These are phyloP conservation scores for Halcyon senegalensis DNA, from an alignment of 2,113 vertebrate genomes.

Conservation along the genomic window DNA sequence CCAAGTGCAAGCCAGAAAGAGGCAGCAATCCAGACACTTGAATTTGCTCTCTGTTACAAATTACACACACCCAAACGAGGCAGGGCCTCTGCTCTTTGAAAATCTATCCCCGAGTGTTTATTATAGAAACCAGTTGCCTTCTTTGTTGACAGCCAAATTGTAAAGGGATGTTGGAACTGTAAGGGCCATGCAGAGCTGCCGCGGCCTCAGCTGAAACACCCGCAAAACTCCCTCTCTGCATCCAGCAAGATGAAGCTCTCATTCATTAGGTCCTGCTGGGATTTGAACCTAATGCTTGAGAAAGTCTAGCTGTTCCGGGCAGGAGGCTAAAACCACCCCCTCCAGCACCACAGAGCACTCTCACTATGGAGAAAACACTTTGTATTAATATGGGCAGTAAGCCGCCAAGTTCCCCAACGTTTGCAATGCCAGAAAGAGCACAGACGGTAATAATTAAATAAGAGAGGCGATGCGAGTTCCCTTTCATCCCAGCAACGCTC, in stretches of 20 bases:
- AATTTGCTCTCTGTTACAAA: background rate
- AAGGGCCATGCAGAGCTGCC: background rate
- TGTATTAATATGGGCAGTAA: background rate
- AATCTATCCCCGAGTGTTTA: slow-evolving; percentile 17
- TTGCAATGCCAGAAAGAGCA: background rate
- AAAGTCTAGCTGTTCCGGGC: background rate
- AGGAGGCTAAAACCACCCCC: background rate
- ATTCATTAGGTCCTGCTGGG: slow-evolving; percentile 7
- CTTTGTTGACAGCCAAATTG: slow-evolving; percentile 52
- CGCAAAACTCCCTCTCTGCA: background rate
- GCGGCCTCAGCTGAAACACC: background rate
- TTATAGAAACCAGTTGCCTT: slow-evolving; percentile 32
- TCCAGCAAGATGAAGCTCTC: background rate
- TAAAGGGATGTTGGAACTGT: background rate
- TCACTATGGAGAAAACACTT: background rate
- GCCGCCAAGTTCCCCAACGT: background rate
- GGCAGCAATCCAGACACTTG: background rate
- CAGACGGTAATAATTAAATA: slow-evolving; percentile 10
- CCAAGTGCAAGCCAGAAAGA: background rate
- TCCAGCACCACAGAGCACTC: background rate
- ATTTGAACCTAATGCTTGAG: background rate
- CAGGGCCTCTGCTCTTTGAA: slow-evolving; percentile 51
- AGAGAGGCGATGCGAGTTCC: background rate
- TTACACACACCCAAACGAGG: background rate
- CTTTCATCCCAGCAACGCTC: background rate